A percentile compares a stretch with the other conserved stretches of the same genome.
Conservation (phyloP, 1,140 invertebrate species). For the Drosophila bipectinata region DNA sequence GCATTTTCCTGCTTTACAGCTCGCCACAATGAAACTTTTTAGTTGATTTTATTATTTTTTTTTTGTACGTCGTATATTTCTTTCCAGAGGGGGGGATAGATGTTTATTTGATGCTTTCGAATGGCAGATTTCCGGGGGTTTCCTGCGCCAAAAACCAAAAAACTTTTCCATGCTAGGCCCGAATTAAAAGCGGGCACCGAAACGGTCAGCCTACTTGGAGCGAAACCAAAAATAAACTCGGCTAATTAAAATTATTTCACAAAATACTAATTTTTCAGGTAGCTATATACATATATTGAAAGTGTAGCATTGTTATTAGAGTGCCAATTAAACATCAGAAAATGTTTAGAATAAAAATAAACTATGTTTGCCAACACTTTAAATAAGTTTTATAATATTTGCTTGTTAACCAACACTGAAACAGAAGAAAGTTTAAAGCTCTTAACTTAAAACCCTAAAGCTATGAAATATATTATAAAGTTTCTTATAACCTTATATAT, state of each 20-base stretch:
- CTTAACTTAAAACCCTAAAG: too few relatives aligned
- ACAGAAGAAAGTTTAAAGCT: too few relatives aligned
- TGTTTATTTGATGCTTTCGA: slow-evolving; percentile 70
- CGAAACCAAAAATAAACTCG: slow-evolving; percentile 10
- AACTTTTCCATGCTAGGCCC: slow-evolving; percentile 44
- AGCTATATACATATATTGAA: neutral
- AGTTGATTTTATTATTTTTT: slow-evolving; percentile 46
- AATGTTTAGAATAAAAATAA: too few relatives aligned
- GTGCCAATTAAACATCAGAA: too few relatives aligned
- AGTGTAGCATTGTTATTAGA: neutral
- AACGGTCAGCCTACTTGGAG: slow-evolving; percentile 34
- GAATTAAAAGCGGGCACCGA: slow-evolving; percentile 61
- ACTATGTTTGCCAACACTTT: too few relatives aligned
- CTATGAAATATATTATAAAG: too few relatives aligned
- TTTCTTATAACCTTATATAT: too few relatives aligned
- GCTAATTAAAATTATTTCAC: slow-evolving; percentile 80
- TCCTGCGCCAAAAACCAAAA: slow-evolving; percentile 31
- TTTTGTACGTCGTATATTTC: slow-evolving; percentile 19
- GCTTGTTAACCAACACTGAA: too few relatives aligned
- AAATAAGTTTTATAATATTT: too few relatives aligned
- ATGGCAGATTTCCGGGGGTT: slow-evolving; percentile 67
- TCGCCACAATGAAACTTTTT: slow-evolving; percentile 77
- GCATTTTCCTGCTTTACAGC: slow-evolving; percentile 69
- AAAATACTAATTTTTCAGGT: slow-evolving; percentile 29
- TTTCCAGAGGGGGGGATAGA: slow-evolving; percentile 24